Evolutionary conservation across 2,797 vertebrate species (phyloP).

Genomic region (Spinibarbus caldwelli): DNA sequence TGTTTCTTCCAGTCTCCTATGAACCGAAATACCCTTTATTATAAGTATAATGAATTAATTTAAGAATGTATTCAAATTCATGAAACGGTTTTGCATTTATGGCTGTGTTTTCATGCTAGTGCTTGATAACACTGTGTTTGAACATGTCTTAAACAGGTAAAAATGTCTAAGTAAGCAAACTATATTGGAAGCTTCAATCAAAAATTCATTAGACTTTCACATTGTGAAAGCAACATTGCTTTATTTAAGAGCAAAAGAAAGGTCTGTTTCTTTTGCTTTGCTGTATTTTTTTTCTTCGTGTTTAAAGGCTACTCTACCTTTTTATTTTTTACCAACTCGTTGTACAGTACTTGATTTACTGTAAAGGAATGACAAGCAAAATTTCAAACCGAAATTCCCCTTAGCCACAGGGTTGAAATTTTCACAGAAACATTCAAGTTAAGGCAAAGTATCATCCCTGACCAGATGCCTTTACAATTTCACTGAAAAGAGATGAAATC

Average conservation of each 20-base stretch:
- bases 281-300: not conserved
- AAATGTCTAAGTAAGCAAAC: not conserved
- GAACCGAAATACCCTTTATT: not conserved
- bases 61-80: not conserved
- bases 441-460: slow-evolving; percentile 41
- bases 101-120: not conserved
- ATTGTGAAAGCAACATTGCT: not conserved
- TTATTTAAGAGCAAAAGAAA: not conserved
- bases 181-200: slow-evolving; percentile 3
- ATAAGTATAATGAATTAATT: not conserved
- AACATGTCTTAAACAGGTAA: not conserved
- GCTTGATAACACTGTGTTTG: not conserved
- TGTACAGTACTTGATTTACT: slow-evolving; percentile 35
- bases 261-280: not conserved
- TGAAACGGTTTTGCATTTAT: not conserved
- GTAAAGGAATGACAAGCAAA: slow-evolving; percentile 26
- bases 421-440: slow-evolving; percentile 46
- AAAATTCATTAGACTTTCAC: not conserved
- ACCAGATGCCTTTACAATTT: slow-evolving; percentile 8
- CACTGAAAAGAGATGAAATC: slow-evolving; percentile 11
- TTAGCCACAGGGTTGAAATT: slow-evolving; percentile 39
- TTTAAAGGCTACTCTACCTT: too few species aligned
- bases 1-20: too few species aligned
- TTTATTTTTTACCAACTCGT: not conserved
- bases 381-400: slow-evolving; percentile 38